Conservation (phyloP, 2,797 vertebrate genomes). For the Jordanella pulchra region DNA sequence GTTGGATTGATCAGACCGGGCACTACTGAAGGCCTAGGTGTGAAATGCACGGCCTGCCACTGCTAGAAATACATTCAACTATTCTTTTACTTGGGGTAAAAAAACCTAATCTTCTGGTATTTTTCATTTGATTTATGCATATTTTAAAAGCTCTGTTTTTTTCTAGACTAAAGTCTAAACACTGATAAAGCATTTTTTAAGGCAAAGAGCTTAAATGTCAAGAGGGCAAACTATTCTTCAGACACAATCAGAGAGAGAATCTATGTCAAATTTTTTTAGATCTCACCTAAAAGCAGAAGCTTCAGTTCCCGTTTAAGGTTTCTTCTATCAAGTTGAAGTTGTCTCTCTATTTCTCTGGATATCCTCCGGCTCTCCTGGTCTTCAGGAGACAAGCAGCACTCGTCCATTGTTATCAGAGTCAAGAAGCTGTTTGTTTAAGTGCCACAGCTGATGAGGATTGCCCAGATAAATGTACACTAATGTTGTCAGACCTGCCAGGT, state of each 20-base stretch:
- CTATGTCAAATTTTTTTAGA: not conserved
- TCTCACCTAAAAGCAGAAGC: slow-evolving; percentile 89
- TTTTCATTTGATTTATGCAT: not conserved
- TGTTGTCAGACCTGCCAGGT: slow-evolving; percentile 10
- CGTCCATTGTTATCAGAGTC: slow-evolving; percentile 65
- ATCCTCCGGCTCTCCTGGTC: slow-evolving; percentile 78
- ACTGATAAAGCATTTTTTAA: not conserved
- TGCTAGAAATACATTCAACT: not conserved
- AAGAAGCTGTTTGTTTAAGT: not conserved
- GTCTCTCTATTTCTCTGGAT: slow-evolving; percentile 84
- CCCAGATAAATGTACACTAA: slow-evolving; percentile 7
- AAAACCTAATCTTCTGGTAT: not conserved
- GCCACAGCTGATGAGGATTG: not conserved
- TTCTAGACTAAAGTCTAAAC: not conserved
- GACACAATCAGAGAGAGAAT: not conserved
- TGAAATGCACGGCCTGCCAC: too few species aligned
- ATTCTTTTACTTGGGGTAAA: not conserved
- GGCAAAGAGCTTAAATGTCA: not conserved
- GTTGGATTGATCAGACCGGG: too few species aligned
- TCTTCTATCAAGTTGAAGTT: slow-evolving; percentile 80
- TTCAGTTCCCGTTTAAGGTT: slow-evolving; percentile 80
- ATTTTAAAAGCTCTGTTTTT: not conserved
- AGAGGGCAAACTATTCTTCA: not conserved
- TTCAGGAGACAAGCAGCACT: slow-evolving; percentile 80
- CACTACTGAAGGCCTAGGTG: too few species aligned